Conservation (phyloP, 2,113 vertebrate genomes). For the Pagrus major region DNA sequence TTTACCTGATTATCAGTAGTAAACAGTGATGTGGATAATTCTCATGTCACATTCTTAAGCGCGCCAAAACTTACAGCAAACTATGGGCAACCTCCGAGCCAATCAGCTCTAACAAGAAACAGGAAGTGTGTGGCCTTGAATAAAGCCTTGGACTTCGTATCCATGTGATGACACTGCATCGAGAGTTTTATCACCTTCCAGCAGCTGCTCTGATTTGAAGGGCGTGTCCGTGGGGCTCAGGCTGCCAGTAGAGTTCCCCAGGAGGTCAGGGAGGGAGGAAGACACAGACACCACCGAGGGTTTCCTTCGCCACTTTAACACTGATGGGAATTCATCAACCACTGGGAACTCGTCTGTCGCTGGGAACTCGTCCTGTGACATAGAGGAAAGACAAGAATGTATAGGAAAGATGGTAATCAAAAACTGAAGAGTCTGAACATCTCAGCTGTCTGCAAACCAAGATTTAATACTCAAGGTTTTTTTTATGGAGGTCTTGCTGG, state of each 20-base stretch:
- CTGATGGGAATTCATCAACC: constrained; percentile 85
- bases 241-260: constrained; percentile 86
- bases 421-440: background rate
- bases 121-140: background rate
- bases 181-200: constrained; percentile 79
- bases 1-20: too few relatives aligned
- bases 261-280: constrained; percentile 89
- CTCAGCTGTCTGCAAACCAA: background rate
- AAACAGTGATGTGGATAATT: background rate
- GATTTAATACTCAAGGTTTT: background rate
- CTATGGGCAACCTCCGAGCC: background rate
- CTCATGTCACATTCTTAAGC: background rate
- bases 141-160: constrained; percentile 30
- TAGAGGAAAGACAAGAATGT: background rate
- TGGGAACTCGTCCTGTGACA: constrained; percentile 79
- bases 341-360: constrained; percentile 87
- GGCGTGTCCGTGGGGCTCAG: constrained; percentile 85
- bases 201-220: constrained; percentile 86
- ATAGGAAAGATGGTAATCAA: background rate
- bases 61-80: background rate
- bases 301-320: constrained; percentile 93
- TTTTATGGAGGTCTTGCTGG: background rate
- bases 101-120: background rate
- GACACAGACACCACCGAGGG: constrained; percentile 86
- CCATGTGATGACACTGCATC: background rate